Evolutionary conservation across 2,888 invertebrate genomes (phyloP).

Genomic region (Lamellibrachia satsuma): DNA sequence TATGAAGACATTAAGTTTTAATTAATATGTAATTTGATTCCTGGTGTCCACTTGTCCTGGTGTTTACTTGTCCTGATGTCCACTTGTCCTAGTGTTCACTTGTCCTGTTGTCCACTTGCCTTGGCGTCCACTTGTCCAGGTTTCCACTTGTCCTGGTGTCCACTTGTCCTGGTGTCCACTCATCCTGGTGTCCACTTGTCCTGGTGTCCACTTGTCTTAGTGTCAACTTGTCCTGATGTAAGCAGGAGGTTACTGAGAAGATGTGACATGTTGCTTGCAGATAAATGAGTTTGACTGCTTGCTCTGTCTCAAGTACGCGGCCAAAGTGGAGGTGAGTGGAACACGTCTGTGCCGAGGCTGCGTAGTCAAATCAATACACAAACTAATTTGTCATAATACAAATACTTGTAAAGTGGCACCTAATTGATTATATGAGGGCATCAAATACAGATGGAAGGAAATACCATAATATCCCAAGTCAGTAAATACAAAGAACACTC

Average conservation of each 20-base stretch:
- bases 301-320: slow-evolving; percentile 78
- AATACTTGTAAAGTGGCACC: no score
- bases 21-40: background rate
- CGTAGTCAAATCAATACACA: no score
- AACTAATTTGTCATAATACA: no score
- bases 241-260: background rate
- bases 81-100: background rate
- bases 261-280: slow-evolving; percentile 62
- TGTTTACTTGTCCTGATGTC: background rate
- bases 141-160: background rate
- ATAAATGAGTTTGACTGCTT: slow-evolving; percentile 89
- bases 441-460: no score
- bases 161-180: no score
- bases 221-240: no score
- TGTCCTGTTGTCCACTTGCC: no score
- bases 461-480: no score
- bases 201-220: no score
- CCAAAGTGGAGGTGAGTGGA: slow-evolving; percentile 54
- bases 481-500: no score
- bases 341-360: no score
- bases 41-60: background rate
- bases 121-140: background rate
- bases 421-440: no score
- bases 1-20: background rate
- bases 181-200: background rate